A percentile compares a stretch with the other conserved stretches of the same genome.
Evolutionary conservation across 2,113 vertebrate genomes (phyloP).

Genomic region (Piaya cayana): DNA sequence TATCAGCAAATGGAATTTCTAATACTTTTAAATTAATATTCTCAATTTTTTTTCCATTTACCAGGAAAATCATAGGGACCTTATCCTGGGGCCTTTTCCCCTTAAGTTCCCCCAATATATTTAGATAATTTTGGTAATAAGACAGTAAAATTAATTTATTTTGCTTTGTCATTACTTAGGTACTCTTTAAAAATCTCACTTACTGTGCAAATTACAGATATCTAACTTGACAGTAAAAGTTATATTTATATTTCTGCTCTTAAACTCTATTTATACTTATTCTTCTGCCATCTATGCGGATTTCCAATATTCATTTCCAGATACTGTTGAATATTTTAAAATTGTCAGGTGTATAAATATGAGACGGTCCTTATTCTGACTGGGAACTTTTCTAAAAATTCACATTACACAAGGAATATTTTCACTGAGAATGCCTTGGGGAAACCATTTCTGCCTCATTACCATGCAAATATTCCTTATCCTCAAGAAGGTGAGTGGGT

Average conservation of each 20-base stretch:
- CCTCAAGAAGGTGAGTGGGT: background rate
- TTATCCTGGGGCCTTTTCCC: background rate
- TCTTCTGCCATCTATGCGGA: background rate
- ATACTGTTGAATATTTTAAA: background rate
- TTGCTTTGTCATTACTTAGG: background rate
- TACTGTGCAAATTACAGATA: background rate
- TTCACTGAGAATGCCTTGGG: background rate
- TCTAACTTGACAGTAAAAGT: background rate
- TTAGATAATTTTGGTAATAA: background rate
- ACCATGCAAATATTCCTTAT: background rate
- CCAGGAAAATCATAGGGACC: background rate
- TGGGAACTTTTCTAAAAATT: background rate
- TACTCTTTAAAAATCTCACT: background rate
- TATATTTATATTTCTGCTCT: background rate
- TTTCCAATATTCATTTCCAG: background rate
- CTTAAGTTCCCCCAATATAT: too few species aligned
- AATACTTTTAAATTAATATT: background rate
- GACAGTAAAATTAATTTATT: background rate
- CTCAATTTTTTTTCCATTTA: background rate
- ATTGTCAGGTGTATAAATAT: background rate
- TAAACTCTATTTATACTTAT: background rate
- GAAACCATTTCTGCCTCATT: slow-evolving; percentile 11
- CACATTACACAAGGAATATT: background rate
- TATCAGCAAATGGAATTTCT: background rate
- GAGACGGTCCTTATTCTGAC: background rate